Base-by-base conservation (phyloP, 1,140 invertebrate genomes). In the Bemisia tabaci region DNA sequence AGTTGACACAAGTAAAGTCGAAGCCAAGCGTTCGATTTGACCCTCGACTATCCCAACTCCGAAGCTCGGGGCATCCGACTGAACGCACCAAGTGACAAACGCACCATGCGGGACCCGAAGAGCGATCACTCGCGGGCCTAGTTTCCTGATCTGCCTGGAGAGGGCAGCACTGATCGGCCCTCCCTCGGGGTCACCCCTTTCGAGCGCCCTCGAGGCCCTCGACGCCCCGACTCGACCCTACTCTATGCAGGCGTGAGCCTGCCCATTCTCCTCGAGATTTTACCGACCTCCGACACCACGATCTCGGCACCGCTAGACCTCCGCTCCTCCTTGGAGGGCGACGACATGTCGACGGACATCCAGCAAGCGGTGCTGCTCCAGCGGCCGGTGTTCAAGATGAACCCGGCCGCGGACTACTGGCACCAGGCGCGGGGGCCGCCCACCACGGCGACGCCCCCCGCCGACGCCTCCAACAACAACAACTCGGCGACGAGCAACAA, bases 321-420 rank as follows among this genome's bases (percentile, higher is more conserved):
- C 24, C 67, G 72, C 68, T 68, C 71, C 67, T 72, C 73, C 63
- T 62, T 66, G 22, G 68, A 70, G 63, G 71, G 71, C 67, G 67
- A 68, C 68, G 58, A 39, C 60, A 69, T 71, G 70, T 70, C 71
- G 67, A 66, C 71, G 24, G 71, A 72, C 63, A 70, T 73, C 23
- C 71, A 73, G 63, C 71, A 73, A 66, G 69, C 72, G 33, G 72
- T 74, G 64, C 70, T 74, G 63, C 70, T 74, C 62, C 73, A 74
- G 66, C 66, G 73, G 66, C 73, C 73, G 22, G 73, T 74, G 63
- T 74, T 74, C 70, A 74, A 74, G 65, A 74, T 74, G 73, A 74
- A 74, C 66, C 72, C 73, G 27, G 65, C 70, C 12, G 66, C 70
- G 5, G 73, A 74, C 59, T 73, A 72, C 59, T 74, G 73, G 73